These are phyloP conservation scores for Neodiprion virginianus DNA, from an alignment of 1,140 invertebrate genomes.

Conservation along the genomic window DNA sequence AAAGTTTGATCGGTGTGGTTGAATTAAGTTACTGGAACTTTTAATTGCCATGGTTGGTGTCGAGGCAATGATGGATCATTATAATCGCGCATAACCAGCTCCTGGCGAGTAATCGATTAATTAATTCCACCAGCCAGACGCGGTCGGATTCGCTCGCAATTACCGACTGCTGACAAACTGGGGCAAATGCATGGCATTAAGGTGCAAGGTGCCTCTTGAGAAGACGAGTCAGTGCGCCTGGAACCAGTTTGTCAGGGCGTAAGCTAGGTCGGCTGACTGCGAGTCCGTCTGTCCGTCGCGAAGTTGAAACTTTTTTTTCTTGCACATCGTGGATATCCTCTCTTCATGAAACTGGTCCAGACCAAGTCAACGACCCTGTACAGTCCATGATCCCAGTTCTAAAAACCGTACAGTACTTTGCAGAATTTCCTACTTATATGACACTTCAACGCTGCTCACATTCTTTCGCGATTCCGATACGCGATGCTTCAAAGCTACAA, in stretches of 20 bases:
- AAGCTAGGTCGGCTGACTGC: background rate
- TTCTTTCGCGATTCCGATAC: too few species aligned
- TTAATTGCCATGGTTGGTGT: background rate
- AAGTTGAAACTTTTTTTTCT: background rate
- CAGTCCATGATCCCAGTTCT: background rate
- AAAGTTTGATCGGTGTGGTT: background rate
- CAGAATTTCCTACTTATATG: background rate
- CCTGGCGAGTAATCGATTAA: background rate
- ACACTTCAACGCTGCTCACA: too few species aligned
- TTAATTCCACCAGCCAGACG: background rate
- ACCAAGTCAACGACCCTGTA: slow-evolving; percentile 12
- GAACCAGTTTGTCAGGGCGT: slow-evolving; percentile 1
- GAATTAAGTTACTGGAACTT: background rate
- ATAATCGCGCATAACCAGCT: background rate
- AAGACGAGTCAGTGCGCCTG: background rate
- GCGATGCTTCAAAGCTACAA: too few species aligned
- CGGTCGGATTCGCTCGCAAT: background rate
- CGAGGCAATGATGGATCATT: background rate
- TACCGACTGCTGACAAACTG: slow-evolving; percentile 16
- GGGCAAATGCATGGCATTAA: slow-evolving; percentile 20
- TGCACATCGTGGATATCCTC: too few species aligned
- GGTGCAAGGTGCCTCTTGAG: background rate
- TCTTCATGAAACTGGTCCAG: slow-evolving; percentile 9
- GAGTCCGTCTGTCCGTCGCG: slow-evolving; percentile 9
- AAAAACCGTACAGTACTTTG: background rate